Evolutionary conservation across 2,797 vertebrate genomes (phyloP), one percentile per base, ranked within the genome.

Genomic region (Todus mexicanus): DNA sequence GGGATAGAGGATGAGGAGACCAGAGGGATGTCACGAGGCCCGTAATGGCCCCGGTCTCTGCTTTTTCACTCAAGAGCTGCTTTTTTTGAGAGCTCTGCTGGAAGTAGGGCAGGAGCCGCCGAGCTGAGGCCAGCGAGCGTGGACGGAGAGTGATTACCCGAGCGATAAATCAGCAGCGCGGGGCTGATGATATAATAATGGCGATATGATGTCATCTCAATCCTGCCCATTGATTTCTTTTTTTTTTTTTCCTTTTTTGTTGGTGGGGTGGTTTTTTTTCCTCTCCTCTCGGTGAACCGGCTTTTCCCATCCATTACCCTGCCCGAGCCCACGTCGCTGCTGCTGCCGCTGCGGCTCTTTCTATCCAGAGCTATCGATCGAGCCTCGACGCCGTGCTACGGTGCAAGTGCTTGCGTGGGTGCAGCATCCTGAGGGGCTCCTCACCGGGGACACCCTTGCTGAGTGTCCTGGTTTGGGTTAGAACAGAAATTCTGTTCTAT

Each of bases 111-210:
- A 19, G 69, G 56, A 83, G 77, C 75, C 1, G 2, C 15, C 0
- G 5, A 73, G 57, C 29, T 0, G 11, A 56, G 70, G 56, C 12
- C 35, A 64, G 57, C 0, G 20, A n/a, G 40, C 25, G 25, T 10
- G 7, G 48, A 31, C 70, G 50, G 71, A 82, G 86, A 90, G 57
- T 31, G 47, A 92, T 92, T 71, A 71, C 14, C 61, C 9, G 2
- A 45, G 83, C 2, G 2, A 86, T 92, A 91, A 94, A 93, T 93
- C 92, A 73, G 31, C 25, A 29, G 71, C 4, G 3, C 2, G 3
- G 31, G n/a, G 48, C 51, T 79, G 91, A 90, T 91, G 95, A 93
- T 79, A 64, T 70, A 92, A 82, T 82, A 91, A 90, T 79, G 70
- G 74, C 0, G 19, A 68, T 64, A 29, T 95, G 92, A 96, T 88